Evolutionary conservation across 2,113 vertebrate species (phyloP), one percentile per base, ranked within the genome.

Genomic region (Pollachius pollachius): DNA sequence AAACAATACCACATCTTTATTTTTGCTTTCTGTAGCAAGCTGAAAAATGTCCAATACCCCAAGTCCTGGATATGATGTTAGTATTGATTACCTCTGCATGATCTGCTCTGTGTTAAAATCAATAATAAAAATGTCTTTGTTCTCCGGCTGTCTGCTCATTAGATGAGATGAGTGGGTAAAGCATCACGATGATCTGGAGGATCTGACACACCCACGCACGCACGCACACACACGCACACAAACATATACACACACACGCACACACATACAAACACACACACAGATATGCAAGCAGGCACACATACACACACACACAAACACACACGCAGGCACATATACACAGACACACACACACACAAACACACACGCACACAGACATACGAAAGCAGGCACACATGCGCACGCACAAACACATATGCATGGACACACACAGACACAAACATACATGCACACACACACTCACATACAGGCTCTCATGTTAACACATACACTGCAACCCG

Each of bases 121-220:
- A 75, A 58, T 75, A 77, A 67, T 16, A 74, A 48, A 48, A 80
- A 60, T 58, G 75, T 74, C 81, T 84, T 84, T 87, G 81, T 86
- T 82, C 76, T 72, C 63, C 18, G 70, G 70, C 68, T 70, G 65
- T 67, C 66, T 72, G 71, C 73, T 72, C 64, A 58, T 71, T 78
- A 69, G 67, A 11, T 1, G 52, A 18, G 58, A 64, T 64, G 62
- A 64, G 15, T n/a, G 54, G 16, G 54, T 2, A n/a, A 5, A 41
- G 30, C 30, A n/a, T 17, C 2, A 16, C 9, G 41, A 48, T 13
- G 41, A 34, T 48, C 12, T 34, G 30, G 13, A 56, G 8, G 13
- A 48, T 23, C 30, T n/a, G 25, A 60, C 27, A 15, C 67, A 68
- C 56, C 23, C 59, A 61, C 9, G 13, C 59, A 23, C 18, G 7